A percentile compares a stretch with the other conserved stretches of the same genome.
phyloP scores from a whole-genome alignment of 2,888 invertebrate species.

The Hirtodrosophila histrioides region DNA sequence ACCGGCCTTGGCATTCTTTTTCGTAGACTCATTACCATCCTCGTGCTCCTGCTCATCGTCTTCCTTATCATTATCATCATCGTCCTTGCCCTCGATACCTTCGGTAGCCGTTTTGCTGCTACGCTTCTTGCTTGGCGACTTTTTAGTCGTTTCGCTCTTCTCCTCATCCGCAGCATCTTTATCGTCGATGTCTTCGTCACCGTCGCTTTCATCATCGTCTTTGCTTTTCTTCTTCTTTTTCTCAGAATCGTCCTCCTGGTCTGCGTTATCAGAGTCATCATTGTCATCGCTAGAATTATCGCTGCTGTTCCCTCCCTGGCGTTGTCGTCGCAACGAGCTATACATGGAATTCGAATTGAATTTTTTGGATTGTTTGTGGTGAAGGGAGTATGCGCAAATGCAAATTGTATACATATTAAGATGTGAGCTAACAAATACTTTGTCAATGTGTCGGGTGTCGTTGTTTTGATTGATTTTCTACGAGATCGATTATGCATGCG shows the following conservation, averaged over 20 bases:
- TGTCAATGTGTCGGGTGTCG: slow-evolving; percentile 49
- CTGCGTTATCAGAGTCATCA: slow-evolving; percentile 72
- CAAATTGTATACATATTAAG: slow-evolving; percentile 58
- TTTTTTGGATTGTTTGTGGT: slow-evolving; percentile 46
- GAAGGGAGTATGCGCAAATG: slow-evolving; percentile 57
- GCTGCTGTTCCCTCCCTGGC: slow-evolving; percentile 77
- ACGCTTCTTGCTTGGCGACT: slow-evolving; percentile 64
- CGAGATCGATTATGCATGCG: slow-evolving; percentile 15
- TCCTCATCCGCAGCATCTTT: slow-evolving; percentile 66
- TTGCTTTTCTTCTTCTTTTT: slow-evolving; percentile 70
- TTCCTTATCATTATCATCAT: slow-evolving; percentile 82
- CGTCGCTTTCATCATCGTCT: slow-evolving; percentile 67
- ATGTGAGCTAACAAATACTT: slow-evolving; percentile 57
- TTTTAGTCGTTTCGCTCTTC: slow-evolving; percentile 59
- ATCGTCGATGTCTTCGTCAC: slow-evolving; percentile 65
- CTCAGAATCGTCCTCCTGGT: slow-evolving; percentile 68
- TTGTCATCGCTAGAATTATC: slow-evolving; percentile 76
- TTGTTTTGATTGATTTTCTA: slow-evolving; percentile 29
- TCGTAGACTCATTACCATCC: slow-evolving; percentile 66
- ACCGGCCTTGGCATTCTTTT: slow-evolving; percentile 61
- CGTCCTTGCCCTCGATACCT: slow-evolving; percentile 53
- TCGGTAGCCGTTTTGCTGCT: slow-evolving; percentile 56
- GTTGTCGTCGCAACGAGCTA: slow-evolving; percentile 84
- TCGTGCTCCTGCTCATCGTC: slow-evolving; percentile 55
- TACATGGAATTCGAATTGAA: slow-evolving; percentile 67